Evolutionary conservation across 1,140 invertebrate species (phyloP).

Genomic region (Magallana gigas): DNA sequence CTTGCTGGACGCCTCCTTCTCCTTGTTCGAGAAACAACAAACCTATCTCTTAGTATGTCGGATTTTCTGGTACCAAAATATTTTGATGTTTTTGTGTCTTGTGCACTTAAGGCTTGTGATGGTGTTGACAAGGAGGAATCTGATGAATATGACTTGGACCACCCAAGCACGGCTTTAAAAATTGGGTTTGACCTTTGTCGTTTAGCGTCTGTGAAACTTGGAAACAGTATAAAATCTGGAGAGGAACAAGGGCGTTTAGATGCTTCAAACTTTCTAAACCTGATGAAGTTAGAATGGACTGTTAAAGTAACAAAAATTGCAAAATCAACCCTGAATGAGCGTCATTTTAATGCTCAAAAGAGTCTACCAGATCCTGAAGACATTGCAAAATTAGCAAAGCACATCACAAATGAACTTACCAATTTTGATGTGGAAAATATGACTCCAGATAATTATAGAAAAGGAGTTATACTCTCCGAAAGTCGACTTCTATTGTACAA

Average conservation of each 20-base stretch:
- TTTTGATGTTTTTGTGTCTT: slow-evolving; percentile 41
- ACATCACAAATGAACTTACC: slow-evolving; percentile 7
- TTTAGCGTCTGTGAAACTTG: slow-evolving; percentile 19
- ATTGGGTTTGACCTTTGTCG: slow-evolving; percentile 46
- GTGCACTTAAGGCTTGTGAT: slow-evolving; percentile 31
- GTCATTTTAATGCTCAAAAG: slow-evolving; percentile 41
- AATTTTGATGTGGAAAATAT: slow-evolving; percentile 12
- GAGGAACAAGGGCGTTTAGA: neutral
- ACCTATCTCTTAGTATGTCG: neutral
- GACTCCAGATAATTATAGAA: slow-evolving; percentile 16
- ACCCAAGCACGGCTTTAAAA: slow-evolving; percentile 46
- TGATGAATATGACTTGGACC: slow-evolving; percentile 19
- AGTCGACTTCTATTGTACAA: slow-evolving; percentile 15
- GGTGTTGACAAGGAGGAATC: slow-evolving; percentile 37
- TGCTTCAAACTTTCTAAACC: slow-evolving; percentile 25
- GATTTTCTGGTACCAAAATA: slow-evolving; percentile 34
- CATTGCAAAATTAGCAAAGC: slow-evolving; percentile 24
- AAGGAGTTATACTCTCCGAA: slow-evolving; percentile 4
- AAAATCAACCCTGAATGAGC: slow-evolving; percentile 5
- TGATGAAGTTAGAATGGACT: slow-evolving; percentile 36
- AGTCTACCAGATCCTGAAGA: slow-evolving; percentile 31
- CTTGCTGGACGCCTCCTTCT: slow-evolving; percentile 22
- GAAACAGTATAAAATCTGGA: slow-evolving; percentile 17
- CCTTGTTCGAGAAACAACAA: slow-evolving; percentile 6
- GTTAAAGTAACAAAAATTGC: slow-evolving; percentile 42